These are phyloP conservation scores for Epizoanthus stellaris DNA, from an alignment of 92 coral and sea anemone genomes.

Conservation along the genomic window DNA sequence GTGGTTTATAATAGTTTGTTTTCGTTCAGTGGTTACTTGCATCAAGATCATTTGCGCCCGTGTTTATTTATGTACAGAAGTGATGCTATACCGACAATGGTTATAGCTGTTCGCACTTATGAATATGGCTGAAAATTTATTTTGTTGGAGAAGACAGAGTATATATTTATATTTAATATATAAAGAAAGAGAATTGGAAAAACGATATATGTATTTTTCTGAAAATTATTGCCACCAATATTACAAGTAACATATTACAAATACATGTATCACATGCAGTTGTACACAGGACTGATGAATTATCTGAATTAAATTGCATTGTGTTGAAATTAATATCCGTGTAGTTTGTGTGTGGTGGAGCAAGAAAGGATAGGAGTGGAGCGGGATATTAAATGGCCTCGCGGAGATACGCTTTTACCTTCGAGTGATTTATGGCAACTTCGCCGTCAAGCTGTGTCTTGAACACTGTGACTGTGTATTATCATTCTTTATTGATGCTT, in stretches of 20 bases:
- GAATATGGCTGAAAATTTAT: neutral
- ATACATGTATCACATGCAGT: neutral
- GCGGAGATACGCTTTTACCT: no score
- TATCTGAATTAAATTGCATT: neutral
- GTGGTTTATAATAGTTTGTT: neutral
- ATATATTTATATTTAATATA: conserved; percentile 23
- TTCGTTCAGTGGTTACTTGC: neutral
- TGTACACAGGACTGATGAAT: neutral
- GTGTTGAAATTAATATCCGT: neutral
- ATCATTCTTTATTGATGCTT: no score
- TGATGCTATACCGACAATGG: neutral
- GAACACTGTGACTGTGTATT: no score
- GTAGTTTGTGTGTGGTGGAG: neutral
- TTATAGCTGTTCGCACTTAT: neutral
- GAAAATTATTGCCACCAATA: neutral
- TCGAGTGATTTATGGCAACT: no score
- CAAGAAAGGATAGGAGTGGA: no score
- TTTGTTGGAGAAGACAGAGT: neutral
- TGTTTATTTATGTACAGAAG: conserved; percentile 4
- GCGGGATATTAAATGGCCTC: no score
- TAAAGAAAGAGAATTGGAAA: neutral
- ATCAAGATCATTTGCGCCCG: no score
- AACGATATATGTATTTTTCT: neutral
- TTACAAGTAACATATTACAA: neutral
- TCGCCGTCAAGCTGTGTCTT: no score